Evolutionary conservation across 2,113 vertebrate species (phyloP), one percentile per base, ranked within the genome.

Genomic region (Sinosuthora webbiana): DNA sequence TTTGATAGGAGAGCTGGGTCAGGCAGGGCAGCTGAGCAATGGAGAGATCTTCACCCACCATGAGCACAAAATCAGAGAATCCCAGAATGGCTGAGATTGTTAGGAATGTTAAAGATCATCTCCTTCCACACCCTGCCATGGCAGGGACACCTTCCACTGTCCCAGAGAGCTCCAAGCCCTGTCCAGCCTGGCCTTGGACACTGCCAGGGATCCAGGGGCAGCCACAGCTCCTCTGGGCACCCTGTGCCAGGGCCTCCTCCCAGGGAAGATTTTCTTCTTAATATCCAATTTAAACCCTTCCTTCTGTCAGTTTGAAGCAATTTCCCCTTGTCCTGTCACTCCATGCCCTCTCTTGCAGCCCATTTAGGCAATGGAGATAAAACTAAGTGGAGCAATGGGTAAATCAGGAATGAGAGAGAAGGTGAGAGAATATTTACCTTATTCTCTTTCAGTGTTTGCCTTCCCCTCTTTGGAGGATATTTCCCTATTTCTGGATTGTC

Each of bases 1-100:
- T 70, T 39, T 83, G 52, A 42, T 1, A 4, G 63, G 47, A 42
- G 41, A 79, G 21, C 24, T 60, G 28, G 18, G 12, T 42, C 23
- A 42, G 0, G 0, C 5, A 8, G 19, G 28, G n/a, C 28, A 39
- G 42, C 6, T 30, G 16, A 44, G 28, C 30, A n/a, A 27, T 8
- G 45, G 22, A 41, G 67, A 55, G 30, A 25, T 52, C 52, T 60
- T 80, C 45, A 44, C 10, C 5, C 11, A 35, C 0, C 2, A 16
- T 17, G 28, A 62, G 7, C 35, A 75, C 11, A 45, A 44, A 65
- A 37, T 33, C 63, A 56, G 3, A 49, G 12, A 76, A 20, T 28
- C 27, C 24, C 31, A 69, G 55, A 22, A 49, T 0, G 4, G 15
- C 17, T 63, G 19, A 21, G 22, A 13, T 10, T 37, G 64, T 12